Conservation (phyloP, 2,113 vertebrate genomes). For the Cyphomyrus plagiostoma region DNA sequence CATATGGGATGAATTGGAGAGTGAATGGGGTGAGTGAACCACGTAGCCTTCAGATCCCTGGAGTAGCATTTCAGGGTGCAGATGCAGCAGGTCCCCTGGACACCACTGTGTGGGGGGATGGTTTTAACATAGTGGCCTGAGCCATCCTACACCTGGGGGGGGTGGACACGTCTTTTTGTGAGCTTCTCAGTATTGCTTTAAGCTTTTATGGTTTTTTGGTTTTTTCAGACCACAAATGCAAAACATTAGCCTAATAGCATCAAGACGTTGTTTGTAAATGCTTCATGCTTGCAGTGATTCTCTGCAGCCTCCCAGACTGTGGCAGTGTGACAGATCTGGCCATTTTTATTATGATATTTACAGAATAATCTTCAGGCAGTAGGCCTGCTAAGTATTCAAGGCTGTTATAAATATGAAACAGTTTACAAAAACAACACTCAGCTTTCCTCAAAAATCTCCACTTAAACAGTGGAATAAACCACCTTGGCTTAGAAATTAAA, state of each 20-base stretch:
- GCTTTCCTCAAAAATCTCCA: background rate
- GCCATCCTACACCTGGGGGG: background rate
- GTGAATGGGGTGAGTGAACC: background rate
- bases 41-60: background rate
- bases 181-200: conserved; percentile 37
- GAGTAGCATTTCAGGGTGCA: background rate
- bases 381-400: background rate
- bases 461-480: background rate
- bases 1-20: background rate
- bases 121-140: background rate
- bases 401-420: background rate
- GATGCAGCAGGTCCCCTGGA: background rate
- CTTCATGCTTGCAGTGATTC: background rate
- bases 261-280: background rate
- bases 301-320: background rate
- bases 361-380: background rate
- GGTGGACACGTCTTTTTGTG: conserved; percentile 41
- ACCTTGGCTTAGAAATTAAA: background rate
- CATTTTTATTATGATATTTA: conserved; percentile 1
- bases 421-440: background rate
- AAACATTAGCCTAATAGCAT: conserved; percentile 23
- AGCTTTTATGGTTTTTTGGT: conserved; percentile 20
- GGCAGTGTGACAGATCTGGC: background rate
- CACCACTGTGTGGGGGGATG: background rate
- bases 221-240: conserved; percentile 20